A percentile compares a stretch with the other conserved stretches of the same genome.
These are phyloP conservation scores for Batillaria attramentaria DNA, from an alignment of 1,140 invertebrate genomes.

Conservation along the genomic window DNA sequence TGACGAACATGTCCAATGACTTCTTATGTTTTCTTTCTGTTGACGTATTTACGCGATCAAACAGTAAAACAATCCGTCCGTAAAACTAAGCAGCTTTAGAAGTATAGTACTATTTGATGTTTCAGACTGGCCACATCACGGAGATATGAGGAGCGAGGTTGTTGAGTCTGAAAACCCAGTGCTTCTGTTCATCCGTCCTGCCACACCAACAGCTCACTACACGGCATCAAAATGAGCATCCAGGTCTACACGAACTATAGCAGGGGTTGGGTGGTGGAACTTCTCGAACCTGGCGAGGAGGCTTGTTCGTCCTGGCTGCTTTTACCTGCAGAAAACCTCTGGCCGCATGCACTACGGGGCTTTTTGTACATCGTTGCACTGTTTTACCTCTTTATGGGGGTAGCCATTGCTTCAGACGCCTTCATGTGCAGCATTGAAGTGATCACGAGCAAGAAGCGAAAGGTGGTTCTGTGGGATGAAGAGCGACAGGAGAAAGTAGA, in stretches of 20 bases:
- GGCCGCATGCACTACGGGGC: conserved; percentile 56
- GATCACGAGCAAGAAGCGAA: conserved; percentile 65
- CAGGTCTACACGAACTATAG: conserved; percentile 37
- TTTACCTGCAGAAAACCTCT: conserved; percentile 67
- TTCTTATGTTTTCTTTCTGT: no score
- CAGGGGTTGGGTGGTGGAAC: conserved; percentile 55
- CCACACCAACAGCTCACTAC: no score
- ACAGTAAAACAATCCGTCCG: no score
- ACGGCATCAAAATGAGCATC: background rate
- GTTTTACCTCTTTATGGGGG: conserved; percentile 65
- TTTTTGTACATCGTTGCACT: conserved; percentile 63
- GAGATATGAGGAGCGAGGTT: no score
- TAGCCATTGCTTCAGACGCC: conserved; percentile 77
- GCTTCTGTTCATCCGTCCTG: no score
- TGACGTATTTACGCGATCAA: no score
- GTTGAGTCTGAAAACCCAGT: no score
- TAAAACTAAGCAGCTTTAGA: no score
- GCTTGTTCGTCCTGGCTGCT: conserved; percentile 63
- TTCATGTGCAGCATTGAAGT: conserved; percentile 79
- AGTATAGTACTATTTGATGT: no score
- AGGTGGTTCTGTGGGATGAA: conserved; percentile 58
- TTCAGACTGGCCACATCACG: no score
- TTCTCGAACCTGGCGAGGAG: conserved; percentile 35
- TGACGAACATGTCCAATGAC: no score
- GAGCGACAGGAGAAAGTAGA: conserved; percentile 61